Base-by-base conservation (phyloP, 1,140 invertebrate species). In the Homarus americanus region DNA sequence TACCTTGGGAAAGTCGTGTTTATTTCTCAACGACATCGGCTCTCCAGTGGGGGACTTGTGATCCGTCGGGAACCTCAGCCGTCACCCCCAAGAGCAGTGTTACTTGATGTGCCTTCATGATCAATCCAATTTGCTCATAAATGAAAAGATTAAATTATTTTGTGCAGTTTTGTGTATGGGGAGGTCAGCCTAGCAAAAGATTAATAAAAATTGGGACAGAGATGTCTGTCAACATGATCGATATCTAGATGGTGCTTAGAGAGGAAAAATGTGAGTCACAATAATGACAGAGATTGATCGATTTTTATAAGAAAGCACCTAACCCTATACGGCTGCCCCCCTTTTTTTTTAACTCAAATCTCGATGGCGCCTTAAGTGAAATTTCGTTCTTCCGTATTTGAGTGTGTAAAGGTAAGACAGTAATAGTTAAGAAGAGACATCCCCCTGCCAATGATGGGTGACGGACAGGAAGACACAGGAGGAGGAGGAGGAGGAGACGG, bases 311-410 rank as follows among this genome's bases (percentile, higher is more conserved):
- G n/a, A 38, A 79, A 28, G 40, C 40, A 44, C 40, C 28, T 69
- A 69, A 69, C 63, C 63, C 63, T 69, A 24, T 41, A 20, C 36
- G 24, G 69, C 83, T 53, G 32, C 58, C 82, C 58, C 34, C 82
- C 40, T 69, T 10, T 15, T 69, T 38, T 20, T 34, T 69, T n/a
- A 63, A 44, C 32, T 49, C 72, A 58, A 76, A 41, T 76, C 75
- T 80, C 38, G 53, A 88, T 88, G 86, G 86, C 86, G 76, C 86
- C 86, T 88, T 88, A 88, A 88, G 86, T 88, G 86, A 84, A 90
- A 90, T 75, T 80, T 80, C 36, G 88, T 83, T 90, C 88, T 90
- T 90, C 88, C 88, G 82, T 90, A 58, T 40, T 78, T 58, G 41
- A 75, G 38, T 72, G 72, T 79, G 49, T 78, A 82, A 84, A 84